Percentiles rank a stretch among this genome's conserved stretches.
phyloP scores from a whole-genome alignment of 2,797 vertebrate species.

The Hafferia zeledoni region DNA sequence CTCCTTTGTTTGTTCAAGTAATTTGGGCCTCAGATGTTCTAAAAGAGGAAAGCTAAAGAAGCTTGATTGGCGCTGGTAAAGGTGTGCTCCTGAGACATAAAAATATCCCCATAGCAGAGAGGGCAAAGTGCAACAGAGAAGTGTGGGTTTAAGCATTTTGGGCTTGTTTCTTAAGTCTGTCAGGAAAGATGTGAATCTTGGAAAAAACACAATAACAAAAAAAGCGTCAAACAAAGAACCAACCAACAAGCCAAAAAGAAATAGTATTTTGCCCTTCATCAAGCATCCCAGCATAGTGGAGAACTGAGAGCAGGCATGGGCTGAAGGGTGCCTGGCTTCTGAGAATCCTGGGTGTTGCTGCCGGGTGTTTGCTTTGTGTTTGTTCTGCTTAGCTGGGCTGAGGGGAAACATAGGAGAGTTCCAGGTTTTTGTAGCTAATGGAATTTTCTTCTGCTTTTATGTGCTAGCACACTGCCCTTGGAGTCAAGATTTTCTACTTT shows the following conservation, averaged over 20 bases:
- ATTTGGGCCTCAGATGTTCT: neutral
- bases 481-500: neutral
- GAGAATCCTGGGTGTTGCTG: neutral
- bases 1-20: constrained; percentile 12
- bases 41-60: neutral
- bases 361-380: neutral
- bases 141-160: neutral
- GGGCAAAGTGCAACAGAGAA: neutral
- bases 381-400: neutral
- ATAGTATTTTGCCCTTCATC: neutral
- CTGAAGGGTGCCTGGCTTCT: neutral
- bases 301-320: accelerated
- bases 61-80: neutral
- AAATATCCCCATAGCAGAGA: neutral
- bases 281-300: accelerated
- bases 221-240: neutral
- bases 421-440: neutral
- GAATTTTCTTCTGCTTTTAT: neutral
- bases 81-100: neutral
- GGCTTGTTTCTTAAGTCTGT: neutral
- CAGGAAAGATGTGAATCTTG: neutral
- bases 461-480: neutral
- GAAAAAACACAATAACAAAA: neutral
- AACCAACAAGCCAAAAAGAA: neutral
- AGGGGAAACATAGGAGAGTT: neutral